A percentile compares a stretch with the other conserved stretches of the same genome.
Conservation (phyloP, 2,888 invertebrate genomes). For the Lymantria monacha region DNA sequence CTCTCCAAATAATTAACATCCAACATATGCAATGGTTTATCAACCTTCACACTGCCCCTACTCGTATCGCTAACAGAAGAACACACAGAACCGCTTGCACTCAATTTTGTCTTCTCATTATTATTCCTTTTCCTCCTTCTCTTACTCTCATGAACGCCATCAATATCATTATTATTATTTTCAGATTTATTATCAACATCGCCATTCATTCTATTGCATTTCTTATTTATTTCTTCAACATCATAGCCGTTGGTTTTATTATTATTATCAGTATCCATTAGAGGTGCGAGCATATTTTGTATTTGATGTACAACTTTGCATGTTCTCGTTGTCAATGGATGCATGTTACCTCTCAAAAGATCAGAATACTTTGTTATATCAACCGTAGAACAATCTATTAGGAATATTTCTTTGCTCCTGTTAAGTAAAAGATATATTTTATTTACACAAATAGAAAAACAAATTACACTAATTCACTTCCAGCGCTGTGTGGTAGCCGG, state of each 20-base stretch:
- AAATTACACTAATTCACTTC: no score
- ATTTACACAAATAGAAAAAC: no score
- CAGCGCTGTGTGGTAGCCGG: no score
- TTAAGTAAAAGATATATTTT: no score
- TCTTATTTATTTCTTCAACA: slow-evolving; percentile 11
- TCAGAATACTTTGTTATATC: not conserved
- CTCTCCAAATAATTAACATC: slow-evolving; percentile 75
- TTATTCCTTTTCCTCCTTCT: slow-evolving; percentile 30
- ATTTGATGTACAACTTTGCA: slow-evolving; percentile 51
- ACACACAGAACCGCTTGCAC: slow-evolving; percentile 60
- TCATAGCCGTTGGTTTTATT: slow-evolving; percentile 24
- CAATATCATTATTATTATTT: slow-evolving; percentile 13
- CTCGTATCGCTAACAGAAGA: slow-evolving; percentile 67
- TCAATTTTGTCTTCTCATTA: slow-evolving; percentile 41
- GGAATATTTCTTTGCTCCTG: slow-evolving; percentile 44
- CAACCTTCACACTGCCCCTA: slow-evolving; percentile 40
- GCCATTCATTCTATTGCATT: slow-evolving; percentile 24
- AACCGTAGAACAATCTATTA: slow-evolving; percentile 32
- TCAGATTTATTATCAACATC: slow-evolving; percentile 13
- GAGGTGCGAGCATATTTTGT: slow-evolving; percentile 34
- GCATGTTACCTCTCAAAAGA: slow-evolving; percentile 6
- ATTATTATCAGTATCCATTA: slow-evolving; percentile 7
- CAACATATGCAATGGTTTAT: slow-evolving; percentile 30
- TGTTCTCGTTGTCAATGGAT: slow-evolving; percentile 44
- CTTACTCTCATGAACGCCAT: slow-evolving; percentile 18